Base-by-base conservation (phyloP, 1,140 invertebrate species). In the Caenorhabditis briggsae region DNA sequence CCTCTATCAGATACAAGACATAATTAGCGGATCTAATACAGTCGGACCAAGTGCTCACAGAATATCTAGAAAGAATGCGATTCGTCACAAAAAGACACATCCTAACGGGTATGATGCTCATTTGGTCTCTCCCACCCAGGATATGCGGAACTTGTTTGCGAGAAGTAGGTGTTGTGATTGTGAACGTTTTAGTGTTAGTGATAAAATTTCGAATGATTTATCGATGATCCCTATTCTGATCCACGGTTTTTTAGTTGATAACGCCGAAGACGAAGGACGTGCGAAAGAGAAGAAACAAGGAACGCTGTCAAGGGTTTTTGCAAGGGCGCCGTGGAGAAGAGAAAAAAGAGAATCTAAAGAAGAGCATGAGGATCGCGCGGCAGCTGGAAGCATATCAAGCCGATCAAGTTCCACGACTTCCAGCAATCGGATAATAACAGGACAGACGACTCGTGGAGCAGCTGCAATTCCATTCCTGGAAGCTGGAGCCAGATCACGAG, bases 141-240 rank as follows among this genome's bases (percentile, higher is more conserved):
- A 78, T n/a, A 46, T 25, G 46, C 11, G 20, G 46, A 50, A 50
- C n/a, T 8, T n/a, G 20, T 78, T 78, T 78, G 43, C 70, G 33
- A 78, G 20, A 78, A 78, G 70, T 78, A 78, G 70, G 70, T 50
- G 70, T 78, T 78, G 70, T 78, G 70, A 78, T 78, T 78, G 70
- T 78, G 65, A n/a, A 46, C 46, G 70, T 78, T 61, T 61, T 61
- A 1, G 59, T 58, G 56, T n/a, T 58, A 58, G n/a, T 58, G n/a
- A 20, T 53, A 2, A 2, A 16, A 53, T 53, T 11, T 16, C 50
- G 16, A 11, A 5, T 11, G 50, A 53, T 11, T 1, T 53, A 2
- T 53, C 16, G 50, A 16, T 12, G 50, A 33, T 33, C 33, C 33
- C 3, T 53, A 11, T 53, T 53, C 50, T 11, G 16, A 58, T n/a